Base-by-base conservation (phyloP, 2,888 invertebrate genomes). In the Ophioninae sp. region DNA sequence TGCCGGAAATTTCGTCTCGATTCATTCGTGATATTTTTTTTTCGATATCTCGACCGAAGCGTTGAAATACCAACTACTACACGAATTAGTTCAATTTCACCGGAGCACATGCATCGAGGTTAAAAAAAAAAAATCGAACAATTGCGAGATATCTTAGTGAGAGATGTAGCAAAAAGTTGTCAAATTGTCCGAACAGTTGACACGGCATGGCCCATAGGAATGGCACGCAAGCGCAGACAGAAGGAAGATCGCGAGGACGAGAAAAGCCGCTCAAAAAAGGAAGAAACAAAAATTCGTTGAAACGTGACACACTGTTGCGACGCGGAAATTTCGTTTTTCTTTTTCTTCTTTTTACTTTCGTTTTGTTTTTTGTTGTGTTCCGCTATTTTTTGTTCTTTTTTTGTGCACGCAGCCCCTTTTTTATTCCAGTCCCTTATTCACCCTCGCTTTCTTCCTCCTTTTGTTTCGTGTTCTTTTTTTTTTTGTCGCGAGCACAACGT, bases 301-400 rank as follows among this genome's bases (percentile, higher is more conserved):
- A 81, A 81, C 84, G 84, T 84, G 84, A 84, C 81, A 73, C 72
- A 81, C 59, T 79, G 75, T 56, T 56, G 75, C 63, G 65, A 64
- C 51, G 63, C 64, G 79, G n/a, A 64, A 78, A 64, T 69, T 71
- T 56, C 58, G 64, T 64, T 74, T 72, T 58, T 71, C 39, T 73
- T 41, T 23, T 22, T 9, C n/a, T 30, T 44, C 8, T 51, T 41
- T 67, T 67, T 59, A 22, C 64, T 39, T 39, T 17, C 17, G 2
- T 64, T 71, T 22, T 68, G 30, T 72, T 56, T 41, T 30, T 23
- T 39, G 22, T 39, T 72, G 39, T 39, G 39, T 59, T 23, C 71
- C 56, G n/a, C 56, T 56, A n/a, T 69, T 51, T 56, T 69, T 56
- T 44, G 69, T 56, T 37, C 30, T 20, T 59, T 51, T 51, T 59